phyloP scores from a whole-genome alignment of 2,888 invertebrate genomes.

The Mythimna pallens region DNA sequence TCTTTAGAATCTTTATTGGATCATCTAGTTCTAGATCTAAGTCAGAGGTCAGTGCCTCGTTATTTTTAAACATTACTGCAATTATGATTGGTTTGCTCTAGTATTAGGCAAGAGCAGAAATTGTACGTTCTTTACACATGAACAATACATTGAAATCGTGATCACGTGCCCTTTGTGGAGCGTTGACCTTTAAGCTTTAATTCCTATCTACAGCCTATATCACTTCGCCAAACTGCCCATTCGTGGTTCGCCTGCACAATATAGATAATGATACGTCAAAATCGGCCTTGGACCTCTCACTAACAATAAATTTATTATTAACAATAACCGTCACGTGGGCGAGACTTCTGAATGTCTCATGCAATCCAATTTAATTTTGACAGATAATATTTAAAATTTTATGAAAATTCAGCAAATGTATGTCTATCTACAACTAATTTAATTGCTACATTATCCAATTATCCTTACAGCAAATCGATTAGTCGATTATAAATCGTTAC shows the following conservation, averaged over 20 bases:
- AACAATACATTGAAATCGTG: conserved; percentile 76
- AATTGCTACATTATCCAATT: conserved; percentile 21
- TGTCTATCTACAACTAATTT: not conserved
- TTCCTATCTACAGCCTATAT: conserved; percentile 78
- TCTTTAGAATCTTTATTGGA: conserved; percentile 13
- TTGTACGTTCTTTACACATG: conserved; percentile 61
- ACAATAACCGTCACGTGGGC: conserved; percentile 73
- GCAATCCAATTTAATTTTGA: conserved; percentile 68
- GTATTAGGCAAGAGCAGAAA: conserved; percentile 56
- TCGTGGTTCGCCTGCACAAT: conserved; percentile 74
- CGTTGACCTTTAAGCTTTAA: conserved; percentile 77
- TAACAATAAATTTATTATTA: conserved; percentile 78
- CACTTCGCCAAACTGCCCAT: conserved; percentile 79
- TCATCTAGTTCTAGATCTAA: conserved; percentile 22
- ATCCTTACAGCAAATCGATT: conserved; percentile 2
- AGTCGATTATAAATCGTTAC: conserved; percentile 2
- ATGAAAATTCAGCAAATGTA: not conserved
- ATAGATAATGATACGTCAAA: conserved; percentile 77
- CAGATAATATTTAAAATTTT: conserved; percentile 43
- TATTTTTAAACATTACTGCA: conserved; percentile 37
- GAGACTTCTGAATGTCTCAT: conserved; percentile 66
- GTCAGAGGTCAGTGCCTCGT: conserved; percentile 44
- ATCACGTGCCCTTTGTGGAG: conserved; percentile 76
- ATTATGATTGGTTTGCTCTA: conserved; percentile 45
- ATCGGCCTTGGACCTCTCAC: conserved; percentile 82